Evolutionary conservation across 1,140 invertebrate genomes (phyloP), one percentile per base, ranked within the genome.

Genomic region (Brachionus angularis): DNA sequence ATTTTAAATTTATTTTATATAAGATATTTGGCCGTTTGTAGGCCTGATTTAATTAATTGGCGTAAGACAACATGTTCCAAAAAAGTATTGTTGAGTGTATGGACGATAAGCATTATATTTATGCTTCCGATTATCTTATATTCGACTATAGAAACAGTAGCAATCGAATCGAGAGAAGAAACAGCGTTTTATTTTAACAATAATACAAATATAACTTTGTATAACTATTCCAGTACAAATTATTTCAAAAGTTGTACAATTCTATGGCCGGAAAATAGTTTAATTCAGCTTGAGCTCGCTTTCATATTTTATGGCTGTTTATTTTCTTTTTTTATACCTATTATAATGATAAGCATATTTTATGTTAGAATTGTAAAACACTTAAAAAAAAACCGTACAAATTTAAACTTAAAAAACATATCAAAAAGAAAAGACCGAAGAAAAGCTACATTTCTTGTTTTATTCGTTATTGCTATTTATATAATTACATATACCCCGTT

Each of bases 11-110:
- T 8, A 62, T 62, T 62, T 29, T 62, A 1, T 62, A 21, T 10
- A 47, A 58, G 62, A 42, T 70, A 50, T 52, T 36, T 70, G 18
- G 47, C 67, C 10, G 67, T 70, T 36, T 70, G 67, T 53, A 23
- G 34, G 16, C 27, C 29, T 18, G 42, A 50, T 39, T 50, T 50
- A 14, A 34, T 39, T 7, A 36, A 14, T 39, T 53, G 50, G 50
- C 67, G 67, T 27, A 39, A 50, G 18, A 25, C n/a, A 33, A 42
- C 29, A 16, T 44, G 46, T 29, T 50, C 67, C 21, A 70, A 50
- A 18, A 50, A 44, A 44, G 34, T 50, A 10, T 39, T 70, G 29
- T 5, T 70, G 39, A 29, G 7, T 16, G 10, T 70, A 25, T 70
- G 67, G 67, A 25, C 42, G 52, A 44, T 70, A 25, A 50, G 46